Evolutionary conservation across 2,113 vertebrate genomes (phyloP), one percentile per base, ranked within the genome.

Genomic region (Eubucco bourcierii): DNA sequence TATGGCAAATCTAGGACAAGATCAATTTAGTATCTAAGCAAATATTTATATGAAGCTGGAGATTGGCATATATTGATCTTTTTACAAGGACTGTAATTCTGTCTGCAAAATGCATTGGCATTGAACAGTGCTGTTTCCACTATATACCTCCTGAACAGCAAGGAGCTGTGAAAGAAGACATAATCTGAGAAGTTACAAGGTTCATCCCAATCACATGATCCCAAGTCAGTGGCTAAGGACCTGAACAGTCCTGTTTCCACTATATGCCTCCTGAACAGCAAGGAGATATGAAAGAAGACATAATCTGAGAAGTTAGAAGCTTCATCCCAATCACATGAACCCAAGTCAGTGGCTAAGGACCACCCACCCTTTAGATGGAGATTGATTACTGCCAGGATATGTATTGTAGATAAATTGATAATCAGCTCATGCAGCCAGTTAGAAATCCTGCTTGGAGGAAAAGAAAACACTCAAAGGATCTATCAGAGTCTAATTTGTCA

Each of bases 1-100:
- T 88, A 89, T 74, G 66, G 91, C 24, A 89, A 94, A 93, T 94
- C 85, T 96, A 83, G 92, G 93, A 94, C 91, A 91, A 95, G 61
- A 92, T 95, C 95, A 96, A 95, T 96, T 97, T 95, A 95, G 80
- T 79, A 80, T 88, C 91, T 92, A 94, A 96, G 88, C 84, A 94
- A 96, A 97, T 93, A 93, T 96, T 94, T 88, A 84, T 27, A 91
- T 79, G 93, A 95, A 70, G 59, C 66, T 91, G 79, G 74, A 94
- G 80, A 94, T n/a, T 84, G 84, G 70, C 92, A 95, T 61, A 78
- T 84, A 94, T 93, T 89, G 88, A 90, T 93, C 83, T 0, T 0
- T 71, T 95, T 97, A 93, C 92, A 96, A 95, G 87, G 56, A 96
- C 52, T 60, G 76, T 90, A 77, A 65, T 93, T 90, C 91, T 84